These are phyloP conservation scores for Lamprotornis superbus DNA, from an alignment of 2,113 vertebrate species.

Conservation along the genomic window DNA sequence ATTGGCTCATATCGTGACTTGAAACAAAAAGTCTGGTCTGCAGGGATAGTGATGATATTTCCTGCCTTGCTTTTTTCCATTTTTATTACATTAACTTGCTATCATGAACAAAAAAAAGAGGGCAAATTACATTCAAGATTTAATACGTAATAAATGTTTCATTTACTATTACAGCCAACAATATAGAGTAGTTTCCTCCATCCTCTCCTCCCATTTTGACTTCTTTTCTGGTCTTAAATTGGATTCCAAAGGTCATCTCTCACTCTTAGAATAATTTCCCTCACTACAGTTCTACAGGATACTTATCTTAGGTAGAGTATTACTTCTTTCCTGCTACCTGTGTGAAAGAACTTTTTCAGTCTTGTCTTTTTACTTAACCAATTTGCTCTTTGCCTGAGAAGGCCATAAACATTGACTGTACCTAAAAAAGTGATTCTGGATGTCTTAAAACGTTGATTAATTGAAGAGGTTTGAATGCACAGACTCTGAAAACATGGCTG, in stretches of 20 bases:
- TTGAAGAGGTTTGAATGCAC: background rate
- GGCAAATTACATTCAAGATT: background rate
- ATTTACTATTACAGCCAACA: background rate
- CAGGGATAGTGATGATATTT: background rate
- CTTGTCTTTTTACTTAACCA: background rate
- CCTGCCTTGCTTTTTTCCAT: background rate
- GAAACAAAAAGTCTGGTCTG: background rate
- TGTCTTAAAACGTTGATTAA: background rate
- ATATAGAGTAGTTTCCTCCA: accelerated
- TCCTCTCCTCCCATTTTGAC: background rate
- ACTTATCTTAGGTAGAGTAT: background rate
- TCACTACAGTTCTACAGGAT: background rate
- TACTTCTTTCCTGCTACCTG: background rate
- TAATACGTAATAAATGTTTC: background rate
- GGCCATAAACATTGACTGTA: background rate
- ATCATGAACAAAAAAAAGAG: background rate
- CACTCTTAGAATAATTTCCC: background rate
- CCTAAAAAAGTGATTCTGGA: background rate
- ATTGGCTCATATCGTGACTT: background rate
- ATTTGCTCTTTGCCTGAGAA: background rate
- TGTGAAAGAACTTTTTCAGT: background rate
- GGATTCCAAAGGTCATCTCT: background rate
- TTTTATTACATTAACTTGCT: background rate
- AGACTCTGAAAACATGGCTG: background rate
- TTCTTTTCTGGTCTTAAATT: background rate